Base-by-base conservation (phyloP, 2,113 vertebrate species). In the Dipodomys ordii region DNA sequence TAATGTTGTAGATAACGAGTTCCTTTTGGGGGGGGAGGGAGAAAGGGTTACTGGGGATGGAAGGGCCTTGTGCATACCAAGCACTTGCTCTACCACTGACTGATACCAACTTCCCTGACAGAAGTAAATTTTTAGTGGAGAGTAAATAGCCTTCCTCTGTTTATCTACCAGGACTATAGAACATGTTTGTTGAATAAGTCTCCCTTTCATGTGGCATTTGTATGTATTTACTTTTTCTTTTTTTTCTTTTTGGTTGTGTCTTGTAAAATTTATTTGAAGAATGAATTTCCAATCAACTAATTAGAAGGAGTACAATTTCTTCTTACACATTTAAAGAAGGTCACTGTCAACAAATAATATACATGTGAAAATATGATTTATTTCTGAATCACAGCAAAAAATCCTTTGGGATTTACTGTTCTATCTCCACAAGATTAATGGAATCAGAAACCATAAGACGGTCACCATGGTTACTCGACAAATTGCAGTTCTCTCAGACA, bases 381-480 rank as follows among this genome's bases (percentile, higher is more conserved):
- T 96, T 94, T 95, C 94, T 74, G 81, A 94, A 78, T 90, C 35
- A 0, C 71, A 89, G 87, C 53, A 32, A 82, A 94, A 88, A 25
- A 77, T 96, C 96, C 96, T 96, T 84, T 72, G 92, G 81, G 97
- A 95, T 96, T 95, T 96, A 64, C 90, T 71, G 85, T 96, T 98
- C 96, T n/a, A 97, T 92, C 39, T 95, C 97, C 95, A 87, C 6
- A 96, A 64, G 86, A 96, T 88, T 91, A 92, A 80, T 92, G 49
- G 94, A 94, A 97, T 83, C 92, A 94, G 57, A 53, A 90, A 46
- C 94, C 86, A 49, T 87, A 73, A 60, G 65, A 85, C 92, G 81
- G 68, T 98, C 76, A 95, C 97, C 92, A 97, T 96, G 97, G 97
- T 92, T 97, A 98, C 96, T 91, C 67, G 71, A 84, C 30, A 95